These are phyloP conservation scores for Aethina tumida DNA, from an alignment of 1,140 invertebrate species.

Conservation along the genomic window DNA sequence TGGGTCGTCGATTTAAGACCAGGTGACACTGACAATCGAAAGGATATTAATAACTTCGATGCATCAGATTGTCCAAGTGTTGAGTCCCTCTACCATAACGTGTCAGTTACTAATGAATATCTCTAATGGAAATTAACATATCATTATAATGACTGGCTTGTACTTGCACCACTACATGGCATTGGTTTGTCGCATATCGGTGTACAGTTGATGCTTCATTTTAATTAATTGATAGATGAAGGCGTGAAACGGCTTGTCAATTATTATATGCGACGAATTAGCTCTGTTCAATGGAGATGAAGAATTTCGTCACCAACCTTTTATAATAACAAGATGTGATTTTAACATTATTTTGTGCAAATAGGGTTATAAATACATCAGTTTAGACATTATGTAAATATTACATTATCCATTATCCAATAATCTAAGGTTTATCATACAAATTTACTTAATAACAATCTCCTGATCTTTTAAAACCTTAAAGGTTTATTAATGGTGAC, in stretches of 20 bases:
- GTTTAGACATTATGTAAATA: no score
- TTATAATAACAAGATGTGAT: constrained; percentile 7
- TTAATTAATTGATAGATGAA: constrained; percentile 3
- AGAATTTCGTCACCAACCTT: constrained; percentile 3
- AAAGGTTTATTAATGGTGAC: no score
- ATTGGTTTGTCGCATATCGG: constrained; percentile 2
- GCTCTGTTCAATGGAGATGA: constrained; percentile 1
- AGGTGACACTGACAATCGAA: constrained; percentile 12
- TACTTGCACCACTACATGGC: constrained; percentile 7
- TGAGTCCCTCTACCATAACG: constrained; percentile 8
- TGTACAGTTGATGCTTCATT: background rate
- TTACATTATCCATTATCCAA: no score
- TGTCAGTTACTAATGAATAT: constrained; percentile 8
- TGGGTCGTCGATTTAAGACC: background rate
- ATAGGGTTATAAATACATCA: no score
- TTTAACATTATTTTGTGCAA: no score
- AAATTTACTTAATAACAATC: no score
- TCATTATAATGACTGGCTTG: constrained; percentile 10
- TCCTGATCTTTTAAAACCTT: no score
- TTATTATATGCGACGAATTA: background rate
- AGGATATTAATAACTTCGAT: constrained; percentile 15
- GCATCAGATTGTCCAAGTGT: constrained; percentile 15
- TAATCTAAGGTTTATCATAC: no score
- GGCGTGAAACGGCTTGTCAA: background rate
- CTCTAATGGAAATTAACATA: constrained; percentile 12